Conservation (phyloP, 2,113 vertebrate species). For the Manacus vitellinus region DNA sequence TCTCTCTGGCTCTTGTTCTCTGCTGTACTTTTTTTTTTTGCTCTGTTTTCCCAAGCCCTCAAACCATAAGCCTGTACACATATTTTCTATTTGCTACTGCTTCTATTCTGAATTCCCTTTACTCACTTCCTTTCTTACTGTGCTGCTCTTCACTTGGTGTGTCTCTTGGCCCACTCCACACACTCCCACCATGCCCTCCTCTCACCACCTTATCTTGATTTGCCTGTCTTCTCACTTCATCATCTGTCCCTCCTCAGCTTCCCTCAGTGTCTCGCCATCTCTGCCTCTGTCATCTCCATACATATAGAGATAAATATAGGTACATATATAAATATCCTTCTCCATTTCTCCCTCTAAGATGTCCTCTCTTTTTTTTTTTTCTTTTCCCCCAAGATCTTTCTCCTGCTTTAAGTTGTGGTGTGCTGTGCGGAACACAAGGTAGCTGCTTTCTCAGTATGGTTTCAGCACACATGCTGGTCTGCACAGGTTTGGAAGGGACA, state of each 20-base stretch:
- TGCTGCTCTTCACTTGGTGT: not conserved
- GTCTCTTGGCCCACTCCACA: not conserved
- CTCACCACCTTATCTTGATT: not conserved
- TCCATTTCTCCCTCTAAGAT: not conserved
- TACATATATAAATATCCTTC: not conserved
- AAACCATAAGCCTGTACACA: not conserved
- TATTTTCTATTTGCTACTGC: not conserved
- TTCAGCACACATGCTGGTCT: not conserved
- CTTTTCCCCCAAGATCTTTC: not conserved
- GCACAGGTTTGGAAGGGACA: fast-evolving
- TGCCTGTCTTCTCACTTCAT: not conserved
- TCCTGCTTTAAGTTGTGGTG: not conserved
- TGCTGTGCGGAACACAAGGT: not conserved
- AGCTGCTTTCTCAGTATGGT: not conserved
- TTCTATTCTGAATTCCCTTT: not conserved
- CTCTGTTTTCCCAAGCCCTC: not conserved
- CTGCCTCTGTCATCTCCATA: not conserved
- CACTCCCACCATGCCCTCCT: not conserved
- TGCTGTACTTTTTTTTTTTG: not conserved
- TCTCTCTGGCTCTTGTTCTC: not conserved
- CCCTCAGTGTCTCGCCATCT: not conserved
- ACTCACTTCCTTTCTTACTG: not conserved
- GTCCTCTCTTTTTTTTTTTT: not conserved
- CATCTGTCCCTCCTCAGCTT: not conserved
- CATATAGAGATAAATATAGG: not conserved